Percentiles rank a stretch among this genome's conserved stretches.
phyloP scores from a whole-genome alignment of 2,888 invertebrate genomes.

The Phoenoteleia sp. region DNA sequence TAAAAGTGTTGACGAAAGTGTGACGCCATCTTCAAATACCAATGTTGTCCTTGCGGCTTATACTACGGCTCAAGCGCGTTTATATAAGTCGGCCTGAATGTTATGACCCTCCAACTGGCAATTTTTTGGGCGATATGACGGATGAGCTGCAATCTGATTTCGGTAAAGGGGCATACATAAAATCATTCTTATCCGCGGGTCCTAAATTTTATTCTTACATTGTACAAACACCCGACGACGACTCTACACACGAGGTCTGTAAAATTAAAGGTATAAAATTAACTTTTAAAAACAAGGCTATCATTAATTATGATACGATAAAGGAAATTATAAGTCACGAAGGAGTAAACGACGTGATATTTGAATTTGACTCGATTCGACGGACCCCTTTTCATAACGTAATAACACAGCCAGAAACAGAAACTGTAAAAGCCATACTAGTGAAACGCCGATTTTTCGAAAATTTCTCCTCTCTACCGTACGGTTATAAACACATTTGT shows the following conservation, averaged over 20 bases:
- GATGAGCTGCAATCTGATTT: constrained; percentile 17
- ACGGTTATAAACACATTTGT: too few species aligned
- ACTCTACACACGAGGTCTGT: too few species aligned
- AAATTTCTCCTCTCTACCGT: not conserved
- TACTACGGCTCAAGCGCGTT: constrained; percentile 30
- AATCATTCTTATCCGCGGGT: constrained; percentile 7
- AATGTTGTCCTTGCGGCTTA: constrained; percentile 43
- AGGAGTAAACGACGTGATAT: too few species aligned
- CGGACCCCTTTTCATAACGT: not conserved
- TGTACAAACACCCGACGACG: too few species aligned
- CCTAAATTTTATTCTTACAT: constrained; percentile 52
- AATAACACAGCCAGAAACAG: not conserved
- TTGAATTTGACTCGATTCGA: not conserved
- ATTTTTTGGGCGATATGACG: constrained; percentile 39
- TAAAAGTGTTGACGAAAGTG: not conserved
- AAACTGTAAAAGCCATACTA: not conserved
- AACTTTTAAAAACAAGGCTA: too few species aligned
- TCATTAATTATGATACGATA: too few species aligned
- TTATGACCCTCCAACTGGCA: not conserved
- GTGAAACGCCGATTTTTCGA: too few species aligned
- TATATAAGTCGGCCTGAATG: not conserved
- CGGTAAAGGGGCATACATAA: constrained; percentile 15
- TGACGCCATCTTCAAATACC: not conserved
- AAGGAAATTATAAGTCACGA: too few species aligned
- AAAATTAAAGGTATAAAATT: too few species aligned